phyloP scores from a whole-genome alignment of 2,888 invertebrate genomes.

The Saturnia japonica region DNA sequence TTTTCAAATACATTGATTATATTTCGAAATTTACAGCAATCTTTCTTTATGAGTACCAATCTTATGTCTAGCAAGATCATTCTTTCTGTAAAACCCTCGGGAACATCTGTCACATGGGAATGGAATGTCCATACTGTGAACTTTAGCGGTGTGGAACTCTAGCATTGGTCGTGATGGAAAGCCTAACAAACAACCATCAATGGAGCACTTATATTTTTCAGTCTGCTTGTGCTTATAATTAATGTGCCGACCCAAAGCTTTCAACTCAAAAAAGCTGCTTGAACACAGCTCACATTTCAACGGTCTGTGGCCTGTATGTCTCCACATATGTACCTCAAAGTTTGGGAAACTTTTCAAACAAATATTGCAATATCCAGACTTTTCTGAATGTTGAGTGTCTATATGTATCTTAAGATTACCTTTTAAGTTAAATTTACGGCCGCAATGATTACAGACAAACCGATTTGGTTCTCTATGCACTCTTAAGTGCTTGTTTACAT shows the following conservation, averaged over 20 bases:
- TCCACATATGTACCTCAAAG: constrained; percentile 78
- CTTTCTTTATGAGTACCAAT: constrained; percentile 64
- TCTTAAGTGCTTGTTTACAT: constrained; percentile 75
- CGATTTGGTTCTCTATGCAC: constrained; percentile 55
- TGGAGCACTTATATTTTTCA: constrained; percentile 59
- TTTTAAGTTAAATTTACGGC: constrained; percentile 66
- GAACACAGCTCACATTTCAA: constrained; percentile 66
- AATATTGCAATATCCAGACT: constrained; percentile 75
- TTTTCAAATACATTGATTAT: constrained; percentile 1
- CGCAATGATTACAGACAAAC: constrained; percentile 67
- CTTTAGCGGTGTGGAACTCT: constrained; percentile 62
- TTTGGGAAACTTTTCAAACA: constrained; percentile 79
- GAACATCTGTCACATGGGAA: constrained; percentile 66
- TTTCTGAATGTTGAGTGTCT: constrained; percentile 76
- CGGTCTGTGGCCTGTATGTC: constrained; percentile 76
- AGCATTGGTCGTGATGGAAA: constrained; percentile 69
- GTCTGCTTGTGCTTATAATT: constrained; percentile 64
- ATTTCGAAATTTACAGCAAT: constrained; percentile 31
- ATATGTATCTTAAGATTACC: constrained; percentile 79
- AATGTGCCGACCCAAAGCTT: constrained; percentile 63
- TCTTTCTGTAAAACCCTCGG: constrained; percentile 69
- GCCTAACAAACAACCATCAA: constrained; percentile 52
- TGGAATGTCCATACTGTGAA: constrained; percentile 59
- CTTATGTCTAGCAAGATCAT: constrained; percentile 69
- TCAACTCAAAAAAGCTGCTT: constrained; percentile 59